Percentiles rank a stretch among this genome's conserved stretches.
Conservation (phyloP, 2,888 invertebrate species). For the Tipula helvola region DNA sequence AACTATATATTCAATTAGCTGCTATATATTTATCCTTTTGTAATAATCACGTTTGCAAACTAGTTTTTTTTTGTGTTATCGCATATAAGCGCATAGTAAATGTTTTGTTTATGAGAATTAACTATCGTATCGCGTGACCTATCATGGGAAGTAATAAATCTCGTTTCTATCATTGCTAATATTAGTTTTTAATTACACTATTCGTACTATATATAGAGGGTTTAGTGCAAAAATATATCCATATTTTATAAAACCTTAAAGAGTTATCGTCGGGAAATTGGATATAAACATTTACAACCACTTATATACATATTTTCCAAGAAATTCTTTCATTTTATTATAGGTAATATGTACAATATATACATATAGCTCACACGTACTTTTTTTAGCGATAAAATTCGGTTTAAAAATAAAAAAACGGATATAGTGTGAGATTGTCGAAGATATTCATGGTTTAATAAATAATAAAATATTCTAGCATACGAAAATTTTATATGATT, state of each 20-base stretch:
- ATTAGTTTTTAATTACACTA: background rate
- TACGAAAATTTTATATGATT: background rate
- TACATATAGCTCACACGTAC: no score
- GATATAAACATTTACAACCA: background rate
- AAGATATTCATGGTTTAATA: background rate
- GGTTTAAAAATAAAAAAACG: background rate
- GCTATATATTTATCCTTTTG: background rate
- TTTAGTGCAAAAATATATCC: background rate
- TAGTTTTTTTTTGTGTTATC: background rate
- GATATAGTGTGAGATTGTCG: background rate
- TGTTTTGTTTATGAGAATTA: background rate
- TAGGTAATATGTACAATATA: no score
- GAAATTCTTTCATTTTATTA: background rate
- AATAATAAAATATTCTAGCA: background rate
- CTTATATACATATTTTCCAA: background rate
- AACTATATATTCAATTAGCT: no score
- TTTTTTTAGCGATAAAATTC: no score
- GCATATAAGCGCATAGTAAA: background rate
- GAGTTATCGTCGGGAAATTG: background rate
- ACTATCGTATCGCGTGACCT: background rate
- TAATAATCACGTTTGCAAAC: background rate
- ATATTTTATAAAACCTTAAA: background rate
- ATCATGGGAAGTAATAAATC: background rate
- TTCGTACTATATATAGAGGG: background rate
- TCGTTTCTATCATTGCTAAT: background rate